Conservation (phyloP, 2,888 invertebrate genomes). For the Eupithecia inturbata region DNA sequence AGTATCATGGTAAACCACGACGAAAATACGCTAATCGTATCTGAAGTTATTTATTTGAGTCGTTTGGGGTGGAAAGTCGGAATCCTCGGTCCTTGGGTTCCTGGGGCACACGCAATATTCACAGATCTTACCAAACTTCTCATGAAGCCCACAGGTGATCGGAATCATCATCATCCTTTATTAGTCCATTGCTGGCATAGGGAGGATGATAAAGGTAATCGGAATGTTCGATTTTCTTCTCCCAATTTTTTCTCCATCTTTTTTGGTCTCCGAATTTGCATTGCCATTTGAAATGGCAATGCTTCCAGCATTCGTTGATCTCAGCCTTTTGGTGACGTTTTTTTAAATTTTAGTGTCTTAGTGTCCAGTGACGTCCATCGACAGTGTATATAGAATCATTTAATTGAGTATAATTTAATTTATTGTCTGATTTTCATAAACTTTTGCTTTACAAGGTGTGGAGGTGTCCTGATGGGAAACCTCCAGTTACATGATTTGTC, state of each 20-base stretch:
- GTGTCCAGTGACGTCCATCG: not conserved
- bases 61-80: too few species aligned
- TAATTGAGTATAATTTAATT: not conserved
- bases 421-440: not conserved
- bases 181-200: too few species aligned
- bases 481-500: slow-evolving; percentile 46
- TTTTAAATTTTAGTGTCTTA: too few species aligned
- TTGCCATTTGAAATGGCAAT: not conserved
- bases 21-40: too few species aligned
- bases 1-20: not conserved
- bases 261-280: too few species aligned
- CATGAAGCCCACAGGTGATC: not conserved
- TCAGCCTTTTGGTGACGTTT: too few species aligned
- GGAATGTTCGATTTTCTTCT: not conserved
- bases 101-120: too few species aligned
- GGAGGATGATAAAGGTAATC: not conserved
- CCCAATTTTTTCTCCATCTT: too few species aligned
- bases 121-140: too few species aligned
- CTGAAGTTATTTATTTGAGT: too few species aligned
- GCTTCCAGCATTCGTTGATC: not conserved
- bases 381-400: not conserved
- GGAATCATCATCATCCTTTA: too few species aligned
- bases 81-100: too few species aligned
- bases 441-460: slow-evolving; percentile 47
- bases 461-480: slow-evolving; percentile 50